Conservation (phyloP, 2,888 invertebrate genomes). For the Drosophila neotestacea region DNA sequence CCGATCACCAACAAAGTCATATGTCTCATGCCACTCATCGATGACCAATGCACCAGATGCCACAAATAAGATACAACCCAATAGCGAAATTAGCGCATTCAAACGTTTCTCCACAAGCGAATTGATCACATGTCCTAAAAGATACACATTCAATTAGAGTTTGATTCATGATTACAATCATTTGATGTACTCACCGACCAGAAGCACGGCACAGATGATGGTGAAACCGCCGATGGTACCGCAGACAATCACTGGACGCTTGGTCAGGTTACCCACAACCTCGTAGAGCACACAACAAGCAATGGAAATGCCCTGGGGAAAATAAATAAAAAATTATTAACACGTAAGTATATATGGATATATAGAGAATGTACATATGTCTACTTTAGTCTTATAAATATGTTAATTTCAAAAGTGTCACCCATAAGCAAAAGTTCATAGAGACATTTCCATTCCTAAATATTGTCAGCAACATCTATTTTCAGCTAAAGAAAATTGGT, state of each 20-base stretch:
- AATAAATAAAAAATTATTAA: too few relatives aligned
- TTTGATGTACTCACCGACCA: constrained; percentile 72
- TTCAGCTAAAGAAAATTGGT: too few relatives aligned
- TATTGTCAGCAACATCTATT: too few relatives aligned
- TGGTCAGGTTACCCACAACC: constrained; percentile 63
- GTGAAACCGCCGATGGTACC: constrained; percentile 83
- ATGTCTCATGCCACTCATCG: constrained; percentile 81
- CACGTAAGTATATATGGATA: too few relatives aligned
- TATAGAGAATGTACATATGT: too few relatives aligned
- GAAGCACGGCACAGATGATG: constrained; percentile 80
- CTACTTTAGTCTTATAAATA: too few relatives aligned
- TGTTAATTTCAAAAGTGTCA: too few relatives aligned
- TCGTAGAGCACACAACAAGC: constrained; percentile 82
- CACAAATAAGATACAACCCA: constrained; percentile 82
- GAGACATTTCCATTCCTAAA: too few relatives aligned
- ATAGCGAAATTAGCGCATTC: constrained; percentile 81
- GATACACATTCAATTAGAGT: neutral
- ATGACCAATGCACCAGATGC: constrained; percentile 83
- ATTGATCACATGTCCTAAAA: constrained; percentile 79
- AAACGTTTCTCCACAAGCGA: constrained; percentile 83
- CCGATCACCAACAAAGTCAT: constrained; percentile 69
- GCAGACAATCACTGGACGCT: constrained; percentile 75
- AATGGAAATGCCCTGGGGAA: constrained; percentile 78
- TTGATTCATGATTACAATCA: neutral
- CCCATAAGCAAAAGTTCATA: too few relatives aligned